Base-by-base conservation (phyloP, 2,113 vertebrate species). In the Orthochromis indermauri region DNA sequence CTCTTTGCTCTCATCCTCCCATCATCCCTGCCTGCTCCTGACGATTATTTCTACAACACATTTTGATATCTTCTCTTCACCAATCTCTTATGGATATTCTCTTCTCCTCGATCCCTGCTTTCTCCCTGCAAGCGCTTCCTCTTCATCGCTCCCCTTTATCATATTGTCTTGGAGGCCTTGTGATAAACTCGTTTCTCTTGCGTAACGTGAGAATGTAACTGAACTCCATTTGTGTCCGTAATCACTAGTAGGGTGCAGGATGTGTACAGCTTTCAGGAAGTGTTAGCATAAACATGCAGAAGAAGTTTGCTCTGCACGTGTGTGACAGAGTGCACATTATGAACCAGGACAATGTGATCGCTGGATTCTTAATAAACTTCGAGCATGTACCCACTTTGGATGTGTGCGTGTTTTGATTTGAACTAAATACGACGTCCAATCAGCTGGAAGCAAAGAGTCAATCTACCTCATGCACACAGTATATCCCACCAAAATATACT, bases 191-290 rank as follows among this genome's bases (percentile, higher is more conserved):
- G 49, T 55, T 4, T 73, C 51, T 33, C 80, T 94, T 93, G 71
- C 63, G 4, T 92, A 94, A 95, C 28, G 2, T 35, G 66, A 81
- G 68, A 51, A 42, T 86, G 63, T 71, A 85, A 90, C 26, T 90
- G 12, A 86, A 83, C 71, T 92, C 83, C 85, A 26, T 86, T 92
- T 88, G 83, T 84, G 85, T 89, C 91, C 54, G 91, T 91, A 92
- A 95, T 91, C 91, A 91, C 80, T 82, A 12, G 66, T 84, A 85
- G 80, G 82, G 71, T 24, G 2, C 89, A 90, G 93, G 93, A 94
- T 91, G 89, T 51, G n/a, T 40, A 79, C 57, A 26, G 79, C 61
- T 37, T 85, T 86, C 91, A 90, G 91, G 88, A 94, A 92, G 76
- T 59, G 4, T 19, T 68, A 84, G 86, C 73, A 92, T 83, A 94